Base-by-base conservation (phyloP, 2,113 vertebrate genomes). In the Lamprologus callipterus region DNA sequence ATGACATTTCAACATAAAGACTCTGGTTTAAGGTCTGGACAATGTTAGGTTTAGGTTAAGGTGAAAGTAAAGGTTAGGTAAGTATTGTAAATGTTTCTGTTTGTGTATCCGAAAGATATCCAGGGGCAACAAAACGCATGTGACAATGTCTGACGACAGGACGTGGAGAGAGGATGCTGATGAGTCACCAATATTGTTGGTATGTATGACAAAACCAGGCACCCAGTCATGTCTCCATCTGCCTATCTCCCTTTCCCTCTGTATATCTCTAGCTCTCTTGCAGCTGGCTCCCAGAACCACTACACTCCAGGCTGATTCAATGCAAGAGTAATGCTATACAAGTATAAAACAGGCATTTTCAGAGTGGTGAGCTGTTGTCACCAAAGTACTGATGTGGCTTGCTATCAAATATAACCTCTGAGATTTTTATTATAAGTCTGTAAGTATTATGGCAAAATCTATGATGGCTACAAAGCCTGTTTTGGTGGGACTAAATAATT, bases 131-230 rank as follows among this genome's bases (percentile, higher is more conserved):
- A 42, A 70, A 82, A 51, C 7, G 9, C 42, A 26, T 42, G 55
- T 54, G 28, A 3, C 21, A 37, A 17, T 21, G 28, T 47, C 82
- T 23, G 23, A 60, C 17, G 28, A 45, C 55, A 80, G 49, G 13
- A 26, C 35, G 70, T 13, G 40, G 45, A 75, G 45, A 23, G 31
- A 31, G 47, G 26, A 21, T 54, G 68, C 35, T 60, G 75, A 80
- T 93, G 91, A 93, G 68, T 93, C 94, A 93, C 58, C 26, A 55
- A 3, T 79, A 85, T 85, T 88, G 57, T 73, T 85, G 81, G 86
- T 90, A 87, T 90, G 78, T 83, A 85, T 89, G 87, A 91, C 82
- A 87, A 83, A 85, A 87, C 31, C 85, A 79, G 82, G 55, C 28
- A 82, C 54, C 82, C 83, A 31, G 47, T 88, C 78, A 65, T 84